Base-by-base conservation (phyloP, 1,140 invertebrate species). In the Bombus turneri region DNA sequence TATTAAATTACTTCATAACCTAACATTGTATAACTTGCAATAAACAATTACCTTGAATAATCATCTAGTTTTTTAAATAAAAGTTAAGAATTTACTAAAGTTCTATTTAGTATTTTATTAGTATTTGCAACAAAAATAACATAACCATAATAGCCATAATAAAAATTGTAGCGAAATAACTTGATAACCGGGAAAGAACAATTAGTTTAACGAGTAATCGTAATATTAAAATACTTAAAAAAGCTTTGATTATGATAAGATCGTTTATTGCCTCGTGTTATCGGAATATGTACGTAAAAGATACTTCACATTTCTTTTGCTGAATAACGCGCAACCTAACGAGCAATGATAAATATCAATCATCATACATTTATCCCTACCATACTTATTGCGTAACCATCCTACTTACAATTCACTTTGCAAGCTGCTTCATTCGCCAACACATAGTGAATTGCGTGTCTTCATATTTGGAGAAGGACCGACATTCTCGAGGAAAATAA, bases 301-400 rank as follows among this genome's bases (percentile, higher is more conserved):
- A 64, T 41, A 64, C 13, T 31, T 47, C 2, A 28, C 31, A 25
- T 10, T 28, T 39, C 43, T 31, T 34, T 0, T 41, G n/a, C 4
- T 31, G 3, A 1, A 28, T 34, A 8, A 37, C 22, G 13, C 3
- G 25, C 15, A 31, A 68, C 2, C 34, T 34, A 68, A 47, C 64
- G 3, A 47, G 73, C 28, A 68, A 53, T 25, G 53, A 71, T 85
- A 84, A 89, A 86, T 86, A 77, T 89, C 74, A 88, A 82, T 89
- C 75, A 88, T 53, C 69, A 28, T 53, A 39, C 88, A 69, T 86
- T 89, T 73, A 53, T 34, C 57, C 85, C 77, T 85, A 80, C 53
- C 69, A 39, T 69, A 59, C 43, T 81, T 72, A 41, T 59, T 74
- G 31, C 75, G 69, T 68, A 71, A 71, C 43, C 41, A 81, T 59